These are phyloP conservation scores for Rhombomys opimus DNA, from an alignment of 2,113 vertebrate species.

Conservation along the genomic window DNA sequence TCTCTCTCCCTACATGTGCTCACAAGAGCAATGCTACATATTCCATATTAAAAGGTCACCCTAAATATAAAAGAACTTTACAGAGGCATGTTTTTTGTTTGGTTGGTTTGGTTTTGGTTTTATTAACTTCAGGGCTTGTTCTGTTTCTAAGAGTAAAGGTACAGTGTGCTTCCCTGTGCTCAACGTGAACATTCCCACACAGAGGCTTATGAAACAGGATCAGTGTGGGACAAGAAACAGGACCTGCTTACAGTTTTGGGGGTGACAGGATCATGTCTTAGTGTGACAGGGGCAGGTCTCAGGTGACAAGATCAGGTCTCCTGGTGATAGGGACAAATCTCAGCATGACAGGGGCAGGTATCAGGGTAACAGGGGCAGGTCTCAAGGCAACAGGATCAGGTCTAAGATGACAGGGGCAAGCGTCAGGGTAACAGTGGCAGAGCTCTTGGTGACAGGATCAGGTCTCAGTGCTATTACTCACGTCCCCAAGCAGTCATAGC, in stretches of 20 bases:
- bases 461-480: fast-evolving
- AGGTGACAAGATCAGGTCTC: neutral
- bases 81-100: neutral
- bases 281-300: neutral
- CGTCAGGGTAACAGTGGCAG: neutral
- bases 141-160: constrained; percentile 9
- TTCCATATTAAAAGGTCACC: neutral
- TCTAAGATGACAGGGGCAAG: neutral
- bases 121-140: constrained; percentile 9
- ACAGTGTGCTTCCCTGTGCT: neutral
- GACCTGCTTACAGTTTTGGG: fast-evolving
- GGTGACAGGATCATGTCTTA: neutral
- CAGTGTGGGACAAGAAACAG: neutral
- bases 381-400: neutral
- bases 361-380: neutral
- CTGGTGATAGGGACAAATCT: neutral
- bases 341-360: neutral
- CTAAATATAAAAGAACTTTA: neutral
- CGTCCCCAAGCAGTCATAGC: neutral
- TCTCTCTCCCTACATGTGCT: neutral
- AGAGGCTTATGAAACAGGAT: neutral
- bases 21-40: neutral
- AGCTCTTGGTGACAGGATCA: neutral
- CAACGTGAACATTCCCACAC: neutral
- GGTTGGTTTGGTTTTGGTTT: neutral